Conservation (phyloP, 2,888 invertebrate species). For the Trichopoda pennipes region DNA sequence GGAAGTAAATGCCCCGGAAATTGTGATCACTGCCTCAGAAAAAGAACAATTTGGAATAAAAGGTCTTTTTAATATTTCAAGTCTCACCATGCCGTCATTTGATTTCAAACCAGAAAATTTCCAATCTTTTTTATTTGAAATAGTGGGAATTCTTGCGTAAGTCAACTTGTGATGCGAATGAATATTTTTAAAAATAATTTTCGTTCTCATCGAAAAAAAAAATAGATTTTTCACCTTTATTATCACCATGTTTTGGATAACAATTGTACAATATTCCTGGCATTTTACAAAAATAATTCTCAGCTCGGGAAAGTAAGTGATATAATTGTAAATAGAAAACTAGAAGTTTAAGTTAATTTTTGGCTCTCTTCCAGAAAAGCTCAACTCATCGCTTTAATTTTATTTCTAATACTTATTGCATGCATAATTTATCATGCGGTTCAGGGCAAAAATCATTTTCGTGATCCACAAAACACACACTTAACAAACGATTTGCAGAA, state of each 20-base stretch:
- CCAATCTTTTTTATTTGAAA: constrained; percentile 46
- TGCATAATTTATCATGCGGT: constrained; percentile 47
- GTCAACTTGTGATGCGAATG: neutral
- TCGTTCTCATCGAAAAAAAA: neutral
- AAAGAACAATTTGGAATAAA: neutral
- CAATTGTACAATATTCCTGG: constrained; percentile 70
- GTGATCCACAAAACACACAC: neutral
- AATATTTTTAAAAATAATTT: constrained; percentile 7
- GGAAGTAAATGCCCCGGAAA: no score
- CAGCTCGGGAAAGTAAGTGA: constrained; percentile 63
- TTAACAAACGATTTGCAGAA: neutral
- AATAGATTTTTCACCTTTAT: constrained; percentile 74
- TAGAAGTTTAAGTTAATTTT: neutral
- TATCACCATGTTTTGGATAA: constrained; percentile 74
- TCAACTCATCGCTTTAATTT: constrained; percentile 35
- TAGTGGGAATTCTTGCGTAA: constrained; percentile 67
- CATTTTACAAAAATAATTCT: constrained; percentile 58
- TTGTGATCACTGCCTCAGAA: no score
- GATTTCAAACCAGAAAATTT: constrained; percentile 18
- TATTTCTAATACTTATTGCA: constrained; percentile 47
- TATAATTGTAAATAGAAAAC: neutral
- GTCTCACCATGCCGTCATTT: neutral
- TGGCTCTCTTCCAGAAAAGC: constrained; percentile 50
- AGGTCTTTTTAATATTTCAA: neutral
- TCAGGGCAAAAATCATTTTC: neutral